These are phyloP conservation scores for Malurus cyaneus DNA, from an alignment of 2,113 vertebrate genomes.

Conservation along the genomic window DNA sequence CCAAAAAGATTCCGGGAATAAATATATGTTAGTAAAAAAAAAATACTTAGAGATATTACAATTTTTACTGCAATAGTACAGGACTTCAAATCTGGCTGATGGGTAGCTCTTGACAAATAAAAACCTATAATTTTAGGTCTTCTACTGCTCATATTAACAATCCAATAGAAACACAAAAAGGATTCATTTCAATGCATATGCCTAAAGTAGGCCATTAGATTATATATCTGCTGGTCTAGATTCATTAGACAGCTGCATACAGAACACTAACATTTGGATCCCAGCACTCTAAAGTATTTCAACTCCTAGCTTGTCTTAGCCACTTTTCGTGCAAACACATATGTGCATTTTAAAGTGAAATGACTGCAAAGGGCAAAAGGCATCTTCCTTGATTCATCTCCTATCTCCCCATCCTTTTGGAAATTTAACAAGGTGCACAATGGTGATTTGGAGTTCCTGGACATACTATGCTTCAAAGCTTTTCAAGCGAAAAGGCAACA, in stretches of 20 bases:
- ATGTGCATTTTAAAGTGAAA: not conserved
- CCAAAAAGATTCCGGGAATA: not conserved
- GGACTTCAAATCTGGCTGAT: not conserved
- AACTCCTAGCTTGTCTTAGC: not conserved
- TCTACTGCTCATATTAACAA: not conserved
- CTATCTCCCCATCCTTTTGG: not conserved
- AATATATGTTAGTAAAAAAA: not conserved
- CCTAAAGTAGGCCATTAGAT: not conserved
- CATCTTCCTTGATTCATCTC: not conserved
- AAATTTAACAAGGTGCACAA: not conserved
- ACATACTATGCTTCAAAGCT: not conserved
- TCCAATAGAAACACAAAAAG: not conserved
- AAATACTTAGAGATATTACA: not conserved
- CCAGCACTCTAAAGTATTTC: not conserved
- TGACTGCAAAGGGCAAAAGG: not conserved
- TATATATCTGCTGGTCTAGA: not conserved
- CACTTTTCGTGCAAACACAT: not conserved
- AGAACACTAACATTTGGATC: not conserved
- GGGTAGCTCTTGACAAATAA: not conserved
- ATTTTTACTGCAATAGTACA: not conserved
- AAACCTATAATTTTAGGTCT: not conserved
- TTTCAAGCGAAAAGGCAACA: not conserved
- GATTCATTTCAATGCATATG: not conserved
- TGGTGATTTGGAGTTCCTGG: not conserved
- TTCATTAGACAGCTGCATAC: not conserved